A percentile compares a stretch with the other conserved stretches of the same genome.
phyloP scores from a whole-genome alignment of 2,888 invertebrate species.

The Lamellibrachia columna region DNA sequence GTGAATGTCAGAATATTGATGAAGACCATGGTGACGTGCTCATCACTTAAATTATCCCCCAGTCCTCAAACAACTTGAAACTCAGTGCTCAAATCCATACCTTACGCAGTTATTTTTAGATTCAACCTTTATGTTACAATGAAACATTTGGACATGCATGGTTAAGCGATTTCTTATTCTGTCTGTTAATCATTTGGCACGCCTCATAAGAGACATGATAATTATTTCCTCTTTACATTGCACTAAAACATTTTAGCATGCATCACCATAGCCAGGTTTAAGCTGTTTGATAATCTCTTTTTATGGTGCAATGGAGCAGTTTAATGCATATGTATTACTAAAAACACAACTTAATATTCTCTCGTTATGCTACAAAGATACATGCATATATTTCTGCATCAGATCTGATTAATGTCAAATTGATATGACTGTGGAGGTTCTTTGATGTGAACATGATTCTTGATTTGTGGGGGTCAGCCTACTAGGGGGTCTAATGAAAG shows the following conservation, averaged over 20 bases:
- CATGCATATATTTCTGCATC: background rate
- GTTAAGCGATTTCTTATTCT: background rate
- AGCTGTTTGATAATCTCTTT: background rate
- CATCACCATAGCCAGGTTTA: background rate
- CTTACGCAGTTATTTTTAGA: background rate
- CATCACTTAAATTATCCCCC: background rate
- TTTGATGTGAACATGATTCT: background rate
- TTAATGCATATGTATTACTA: background rate
- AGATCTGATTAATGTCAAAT: background rate
- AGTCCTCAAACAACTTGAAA: background rate
- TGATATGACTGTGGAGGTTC: background rate
- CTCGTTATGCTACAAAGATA: background rate
- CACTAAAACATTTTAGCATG: background rate
- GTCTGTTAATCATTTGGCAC: background rate
- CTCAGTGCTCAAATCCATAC: background rate
- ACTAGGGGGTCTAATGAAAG: background rate
- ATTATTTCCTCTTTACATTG: background rate
- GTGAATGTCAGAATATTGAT: conserved; percentile 16
- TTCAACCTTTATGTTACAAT: background rate
- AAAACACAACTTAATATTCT: background rate
- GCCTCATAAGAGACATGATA: background rate
- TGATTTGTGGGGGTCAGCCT: background rate
- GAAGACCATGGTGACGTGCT: background rate
- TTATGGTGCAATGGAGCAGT: background rate
- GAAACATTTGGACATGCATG: background rate